These are phyloP conservation scores for Phymastichus coffea DNA, from an alignment of 1,140 invertebrate genomes.

Conservation along the genomic window DNA sequence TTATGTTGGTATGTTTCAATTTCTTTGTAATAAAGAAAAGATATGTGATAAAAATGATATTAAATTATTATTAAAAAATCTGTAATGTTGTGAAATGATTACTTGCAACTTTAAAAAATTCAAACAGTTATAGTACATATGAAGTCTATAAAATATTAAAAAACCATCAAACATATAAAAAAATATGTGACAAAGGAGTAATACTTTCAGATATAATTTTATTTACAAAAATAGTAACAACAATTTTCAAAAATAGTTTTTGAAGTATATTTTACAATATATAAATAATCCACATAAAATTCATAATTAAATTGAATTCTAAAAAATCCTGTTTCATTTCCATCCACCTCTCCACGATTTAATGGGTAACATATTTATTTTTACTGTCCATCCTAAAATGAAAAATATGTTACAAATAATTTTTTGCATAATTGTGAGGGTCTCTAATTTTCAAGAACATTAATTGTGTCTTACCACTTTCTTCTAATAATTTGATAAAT, in stretches of 20 bases:
- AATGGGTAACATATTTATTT: conserved; percentile 55
- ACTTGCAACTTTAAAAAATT: too few relatives aligned
- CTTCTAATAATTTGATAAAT: conserved; percentile 52
- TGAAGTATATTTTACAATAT: not conserved
- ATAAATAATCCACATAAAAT: too few relatives aligned
- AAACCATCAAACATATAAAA: too few relatives aligned
- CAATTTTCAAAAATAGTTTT: conserved; percentile 2
- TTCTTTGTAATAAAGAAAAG: too few relatives aligned
- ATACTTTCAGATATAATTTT: not conserved
- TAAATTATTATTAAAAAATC: too few relatives aligned
- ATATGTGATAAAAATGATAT: too few relatives aligned
- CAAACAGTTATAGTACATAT: too few relatives aligned
- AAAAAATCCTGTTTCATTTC: too few relatives aligned
- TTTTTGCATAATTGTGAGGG: not conserved
- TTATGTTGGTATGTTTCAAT: too few relatives aligned
- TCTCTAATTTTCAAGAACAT: not conserved
- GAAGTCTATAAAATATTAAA: too few relatives aligned
- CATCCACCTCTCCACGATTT: conserved; percentile 56
- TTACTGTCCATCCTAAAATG: conserved; percentile 57
- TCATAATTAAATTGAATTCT: too few relatives aligned
- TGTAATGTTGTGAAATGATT: too few relatives aligned
- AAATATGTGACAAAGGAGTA: not conserved
- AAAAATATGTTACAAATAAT: not conserved
- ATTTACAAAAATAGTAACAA: conserved; percentile 2
- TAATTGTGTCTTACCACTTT: conserved; percentile 36